Evolutionary conservation across 2,888 invertebrate species (phyloP), one percentile per base, ranked within the genome.

Genomic region (Lampropteryx suffumata): DNA sequence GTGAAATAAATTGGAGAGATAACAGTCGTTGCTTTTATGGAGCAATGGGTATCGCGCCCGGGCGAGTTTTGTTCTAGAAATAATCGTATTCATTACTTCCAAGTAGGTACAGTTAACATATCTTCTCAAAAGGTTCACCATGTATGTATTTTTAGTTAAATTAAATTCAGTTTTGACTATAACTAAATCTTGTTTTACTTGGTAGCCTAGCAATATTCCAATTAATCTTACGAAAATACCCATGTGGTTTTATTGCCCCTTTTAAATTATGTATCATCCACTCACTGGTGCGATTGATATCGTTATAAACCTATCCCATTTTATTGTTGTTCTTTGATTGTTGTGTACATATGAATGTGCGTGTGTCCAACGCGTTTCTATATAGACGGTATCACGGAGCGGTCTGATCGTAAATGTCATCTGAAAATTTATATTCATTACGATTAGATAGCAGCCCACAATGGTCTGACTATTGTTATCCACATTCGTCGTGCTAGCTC

Each of bases 401-500:
- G 83, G 75, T 76, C 71, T 79, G 84, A 84, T 88, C 89, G 86
- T 90, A 87, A 89, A 90, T 86, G 89, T 89, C 89, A 87, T 87
- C 84, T 81, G 83, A 85, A 88, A 88, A 90, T 90, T 89, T 90
- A 90, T 90, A 88, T 89, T 87, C 85, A 89, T 86, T 84, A 87
- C 89, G 88, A 87, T 88, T 88, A 88, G 89, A 89, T 88, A 88
- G 82, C 79, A 77, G 76, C 70, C 73, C 79, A 85, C 85, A 86
- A 87, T 83, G 71, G 79, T 76, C 74, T 66, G 73, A 59, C 83
- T 71, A 85, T 88, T 89, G 88, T 88, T 85, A 77, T 48, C 48
- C 44, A 32, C 32, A 71, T 65, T 73, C 73, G 27, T 70, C 32
- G 65, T 9, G 36, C 17, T 17, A 6, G 24, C 24, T 24, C 24